A percentile compares a stretch with the other conserved stretches of the same genome.
phyloP scores from a whole-genome alignment of 2,888 invertebrate genomes.

The Chrysotoxum bicinctum region DNA sequence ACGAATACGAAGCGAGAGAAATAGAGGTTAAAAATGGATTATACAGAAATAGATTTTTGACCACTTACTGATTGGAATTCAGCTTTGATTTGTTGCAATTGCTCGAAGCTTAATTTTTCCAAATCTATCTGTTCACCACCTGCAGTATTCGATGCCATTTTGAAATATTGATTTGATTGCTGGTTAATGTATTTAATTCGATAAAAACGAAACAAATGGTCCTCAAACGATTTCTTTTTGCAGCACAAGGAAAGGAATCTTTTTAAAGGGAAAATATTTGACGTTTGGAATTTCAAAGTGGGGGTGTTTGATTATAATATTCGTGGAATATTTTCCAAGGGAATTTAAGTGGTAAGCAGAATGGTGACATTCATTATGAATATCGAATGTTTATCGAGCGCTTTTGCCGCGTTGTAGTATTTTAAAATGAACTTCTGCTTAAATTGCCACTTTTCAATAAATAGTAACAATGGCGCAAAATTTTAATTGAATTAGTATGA shows the following conservation, averaged over 20 bases:
- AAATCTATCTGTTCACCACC: slow-evolving; percentile 90
- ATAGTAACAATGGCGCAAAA: no score
- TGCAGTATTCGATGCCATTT: slow-evolving; percentile 74
- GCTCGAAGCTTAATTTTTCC: slow-evolving; percentile 89
- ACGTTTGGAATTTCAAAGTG: slow-evolving; percentile 26
- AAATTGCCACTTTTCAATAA: no score
- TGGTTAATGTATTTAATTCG: slow-evolving; percentile 53
- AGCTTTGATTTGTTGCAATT: slow-evolving; percentile 91
- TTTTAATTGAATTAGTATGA: no score
- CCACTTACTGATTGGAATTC: slow-evolving; percentile 90
- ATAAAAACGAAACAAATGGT: slow-evolving; percentile 74
- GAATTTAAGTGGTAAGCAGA: neutral
- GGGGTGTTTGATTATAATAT: slow-evolving; percentile 43
- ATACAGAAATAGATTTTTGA: neutral
- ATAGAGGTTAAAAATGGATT: slow-evolving; percentile 22
- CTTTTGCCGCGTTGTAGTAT: no score
- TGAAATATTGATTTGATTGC: slow-evolving; percentile 55
- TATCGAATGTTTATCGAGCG: no score
- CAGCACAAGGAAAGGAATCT: slow-evolving; percentile 28
- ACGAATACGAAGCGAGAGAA: slow-evolving; percentile 23
- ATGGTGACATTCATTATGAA: no score
- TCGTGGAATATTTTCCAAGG: neutral
- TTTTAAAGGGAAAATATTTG: slow-evolving; percentile 29
- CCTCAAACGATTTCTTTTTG: slow-evolving; percentile 1
- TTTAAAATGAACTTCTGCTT: no score